Conservation (phyloP, 2,113 vertebrate genomes). For the Gasterosteus nipponicus region DNA sequence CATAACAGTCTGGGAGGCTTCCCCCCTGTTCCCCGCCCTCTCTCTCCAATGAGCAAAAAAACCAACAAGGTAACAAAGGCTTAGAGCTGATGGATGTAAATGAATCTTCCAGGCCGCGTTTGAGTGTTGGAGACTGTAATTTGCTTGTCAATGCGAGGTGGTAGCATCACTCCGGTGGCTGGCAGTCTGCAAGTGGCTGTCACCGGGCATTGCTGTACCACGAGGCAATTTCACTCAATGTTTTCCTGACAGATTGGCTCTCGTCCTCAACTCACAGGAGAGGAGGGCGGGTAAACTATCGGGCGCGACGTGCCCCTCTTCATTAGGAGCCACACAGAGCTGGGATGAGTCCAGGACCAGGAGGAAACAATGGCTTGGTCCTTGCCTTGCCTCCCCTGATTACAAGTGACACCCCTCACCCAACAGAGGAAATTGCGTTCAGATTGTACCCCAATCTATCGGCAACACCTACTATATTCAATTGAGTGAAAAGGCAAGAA, state of each 20-base stretch:
- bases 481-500: conserved; percentile 64
- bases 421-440: conserved; percentile 81
- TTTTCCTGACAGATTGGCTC: conserved; percentile 97
- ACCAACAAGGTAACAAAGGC: conserved; percentile 79
- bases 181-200: conserved; percentile 90
- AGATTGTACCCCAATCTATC: conserved; percentile 68
- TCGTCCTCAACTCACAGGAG: conserved; percentile 91
- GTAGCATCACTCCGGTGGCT: conserved; percentile 77
- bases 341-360: conserved; percentile 77
- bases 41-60: conserved; percentile 60
- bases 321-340: conserved; percentile 92
- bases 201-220: conserved; percentile 88
- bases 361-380: conserved; percentile 81
- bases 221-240: conserved; percentile 96
- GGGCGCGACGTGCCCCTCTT: conserved; percentile 93
- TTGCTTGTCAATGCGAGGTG: conserved; percentile 94
- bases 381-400: conserved; percentile 78
- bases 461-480: conserved; percentile 66
- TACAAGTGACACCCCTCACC: conserved; percentile 83
- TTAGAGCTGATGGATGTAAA: conserved; percentile 87
- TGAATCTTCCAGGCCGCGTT: conserved; percentile 87
- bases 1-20: conserved; percentile 81
- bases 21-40: conserved; percentile 35
- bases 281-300: conserved; percentile 91
- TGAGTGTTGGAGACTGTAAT: conserved; percentile 90